Evolutionary conservation across 2,888 invertebrate species (phyloP), one percentile per base, ranked within the genome.

Genomic region (Ornithoptera priamus): DNA sequence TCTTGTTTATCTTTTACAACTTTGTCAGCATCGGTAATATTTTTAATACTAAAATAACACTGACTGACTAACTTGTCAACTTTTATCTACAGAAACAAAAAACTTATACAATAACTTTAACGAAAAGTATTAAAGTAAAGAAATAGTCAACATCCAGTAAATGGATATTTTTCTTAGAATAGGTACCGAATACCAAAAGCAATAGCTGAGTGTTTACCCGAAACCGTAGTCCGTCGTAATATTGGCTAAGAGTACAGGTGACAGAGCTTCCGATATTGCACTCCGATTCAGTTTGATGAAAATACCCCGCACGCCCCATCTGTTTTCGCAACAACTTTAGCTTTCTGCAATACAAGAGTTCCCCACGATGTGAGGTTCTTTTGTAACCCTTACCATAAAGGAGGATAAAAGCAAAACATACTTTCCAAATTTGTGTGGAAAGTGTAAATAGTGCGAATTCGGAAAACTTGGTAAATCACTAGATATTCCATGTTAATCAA

Each of bases 181-280:
- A 63, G 30, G 42, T 63, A 50, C 58, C 42, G 12, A 57, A 18
- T 50, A 50, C 42, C 53, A 67, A 67, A 62, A 56, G 62, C 46
- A 62, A 22, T 61, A 30, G 67, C 20, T 12, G 50, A 50, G 63
- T 68, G 63, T 68, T 68, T 68, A 59, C 62, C 62, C 68, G 8
- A 20, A 42, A n/a, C n/a, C 46, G 36, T 18, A 24, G 62, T 68
- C 68, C 46, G 50, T 63, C 58, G 20, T 57, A 20, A 63, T 63
- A 68, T 68, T 68, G 68, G 58, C 68, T 63, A 63, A 68, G 58
- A 63, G 63, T 66, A 66, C 67, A 67, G 67, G 67, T 67, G 67
- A 62, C 67, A 67, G 67, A 67, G 56, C 62, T 67, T 57, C 58
- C 68, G 58, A 68, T 63, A 68, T 68, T 68, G 68, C 58, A 58